Evolutionary conservation across 2,113 vertebrate species (phyloP).

Genomic region (Microtus richardsoni): DNA sequence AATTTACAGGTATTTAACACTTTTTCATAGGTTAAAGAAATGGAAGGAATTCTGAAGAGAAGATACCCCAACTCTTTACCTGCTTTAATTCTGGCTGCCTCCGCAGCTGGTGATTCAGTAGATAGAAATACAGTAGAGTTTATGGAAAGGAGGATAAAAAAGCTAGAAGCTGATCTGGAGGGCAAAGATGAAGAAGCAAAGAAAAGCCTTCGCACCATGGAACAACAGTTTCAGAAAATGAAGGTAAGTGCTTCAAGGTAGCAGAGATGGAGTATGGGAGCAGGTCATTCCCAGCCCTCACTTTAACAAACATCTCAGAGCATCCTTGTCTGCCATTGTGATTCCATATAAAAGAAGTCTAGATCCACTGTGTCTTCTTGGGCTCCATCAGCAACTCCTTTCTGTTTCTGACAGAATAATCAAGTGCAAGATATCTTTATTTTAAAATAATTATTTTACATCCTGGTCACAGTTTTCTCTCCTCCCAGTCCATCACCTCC

Average conservation of each 20-base stretch:
- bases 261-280: not conserved
- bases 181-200: constrained; percentile 94
- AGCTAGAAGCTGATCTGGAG: constrained; percentile 94
- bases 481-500: not conserved
- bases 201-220: constrained; percentile 92
- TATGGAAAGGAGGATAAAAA: constrained; percentile 92
- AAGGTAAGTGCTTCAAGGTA: constrained; percentile 87
- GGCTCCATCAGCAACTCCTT: not conserved
- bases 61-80: constrained; percentile 95
- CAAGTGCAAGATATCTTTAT: not conserved
- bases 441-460: not conserved
- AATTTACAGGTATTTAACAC: constrained; percentile 22
- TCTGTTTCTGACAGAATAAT: not conserved
- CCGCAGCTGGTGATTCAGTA: constrained; percentile 81
- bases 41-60: constrained; percentile 93
- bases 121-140: constrained; percentile 86
- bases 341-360: not conserved
- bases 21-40: constrained; percentile 93
- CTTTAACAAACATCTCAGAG: not conserved
- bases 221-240: constrained; percentile 94
- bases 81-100: constrained; percentile 94
- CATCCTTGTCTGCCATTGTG: not conserved
- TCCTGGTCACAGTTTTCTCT: not conserved
- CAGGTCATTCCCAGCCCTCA: not conserved
- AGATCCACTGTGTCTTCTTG: not conserved